These are phyloP conservation scores for Seriola aureovittata DNA, from an alignment of 2,113 vertebrate genomes.

Conservation along the genomic window DNA sequence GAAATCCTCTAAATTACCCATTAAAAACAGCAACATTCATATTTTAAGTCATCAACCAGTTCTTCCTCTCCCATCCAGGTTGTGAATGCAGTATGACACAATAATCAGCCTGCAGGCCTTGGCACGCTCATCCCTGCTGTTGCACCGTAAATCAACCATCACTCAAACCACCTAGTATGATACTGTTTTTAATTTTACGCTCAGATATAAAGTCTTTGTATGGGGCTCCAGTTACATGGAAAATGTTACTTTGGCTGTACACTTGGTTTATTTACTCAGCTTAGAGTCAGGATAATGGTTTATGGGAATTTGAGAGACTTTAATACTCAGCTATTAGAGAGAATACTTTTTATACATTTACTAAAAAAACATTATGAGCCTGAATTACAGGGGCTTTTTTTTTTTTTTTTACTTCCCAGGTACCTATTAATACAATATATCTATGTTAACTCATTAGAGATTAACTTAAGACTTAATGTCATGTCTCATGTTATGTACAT, in stretches of 20 bases:
- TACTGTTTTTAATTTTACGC: conserved; percentile 46
- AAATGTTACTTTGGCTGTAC: conserved; percentile 26
- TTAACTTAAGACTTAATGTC: neutral
- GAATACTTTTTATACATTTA: neutral
- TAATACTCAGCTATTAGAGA: neutral
- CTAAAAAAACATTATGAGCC: neutral
- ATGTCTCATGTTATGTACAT: neutral
- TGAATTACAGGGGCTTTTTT: neutral
- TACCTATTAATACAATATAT: neutral
- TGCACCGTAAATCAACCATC: conserved; percentile 56
- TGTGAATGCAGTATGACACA: conserved; percentile 33
- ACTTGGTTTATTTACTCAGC: conserved; percentile 34
- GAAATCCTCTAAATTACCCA: conserved; percentile 35
- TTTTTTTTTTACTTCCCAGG: neutral
- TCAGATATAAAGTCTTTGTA: conserved; percentile 29
- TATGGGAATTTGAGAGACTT: neutral
- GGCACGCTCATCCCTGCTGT: conserved; percentile 26
- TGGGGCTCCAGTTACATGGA: conserved; percentile 52
- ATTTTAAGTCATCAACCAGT: conserved; percentile 19
- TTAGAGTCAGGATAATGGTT: conserved; percentile 16
- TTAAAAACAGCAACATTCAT: conserved; percentile 13
- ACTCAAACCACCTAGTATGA: conserved; percentile 32
- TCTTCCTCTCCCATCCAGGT: conserved; percentile 31
- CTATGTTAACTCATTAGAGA: neutral
- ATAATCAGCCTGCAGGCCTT: conserved; percentile 41